Evolutionary conservation across 1,140 invertebrate genomes (phyloP), one percentile per base, ranked within the genome.

Genomic region (Drosophila sp.): DNA sequence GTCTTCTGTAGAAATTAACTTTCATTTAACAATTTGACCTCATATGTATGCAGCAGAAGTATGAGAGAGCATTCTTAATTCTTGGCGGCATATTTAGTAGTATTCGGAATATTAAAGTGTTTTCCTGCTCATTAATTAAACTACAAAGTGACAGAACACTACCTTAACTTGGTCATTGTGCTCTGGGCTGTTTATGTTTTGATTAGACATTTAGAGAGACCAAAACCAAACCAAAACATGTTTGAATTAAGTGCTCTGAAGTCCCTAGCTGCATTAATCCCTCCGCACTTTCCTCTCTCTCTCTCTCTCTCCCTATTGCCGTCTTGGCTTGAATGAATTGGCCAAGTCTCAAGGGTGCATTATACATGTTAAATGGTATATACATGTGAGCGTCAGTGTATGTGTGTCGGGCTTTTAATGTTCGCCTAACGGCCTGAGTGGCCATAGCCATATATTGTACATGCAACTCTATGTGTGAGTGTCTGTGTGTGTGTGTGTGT

Each of bases 51-150:
- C 7, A 27, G 9, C 13, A 13, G 7, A 25, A 41, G 3, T 7
- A 6, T 6, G 27, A 4, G 6, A 6, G 27, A 29, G 6, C 27
- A n/a, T n/a, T n/a, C n/a, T n/a, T n/a, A n/a, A 40, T 25, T 51
- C 53, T 59, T 13, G n/a, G 14, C 14, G 4, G 14, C n/a, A n/a
- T n/a, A n/a, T 13, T 6, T 18, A 16, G 32, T 43, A n/a, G 7
- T 18, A 58, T 29, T 25, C 53, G 34, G 34, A 18, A 36, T 69
- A 66, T 27, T 70, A 51, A 87, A 87, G 72, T 87, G 78, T 72
- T 82, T 75, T 63, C 53, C 59, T 82, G 82, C 78, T 78, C 83
- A 87, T 87, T 89, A 82, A 89, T 87, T 87, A 82, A 79, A 87
- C 76, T 67, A 75, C 62, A 64, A 66, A 56, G 73, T 62, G 14